phyloP scores from a whole-genome alignment of 2,888 invertebrate species.

The Tholera decimalis region DNA sequence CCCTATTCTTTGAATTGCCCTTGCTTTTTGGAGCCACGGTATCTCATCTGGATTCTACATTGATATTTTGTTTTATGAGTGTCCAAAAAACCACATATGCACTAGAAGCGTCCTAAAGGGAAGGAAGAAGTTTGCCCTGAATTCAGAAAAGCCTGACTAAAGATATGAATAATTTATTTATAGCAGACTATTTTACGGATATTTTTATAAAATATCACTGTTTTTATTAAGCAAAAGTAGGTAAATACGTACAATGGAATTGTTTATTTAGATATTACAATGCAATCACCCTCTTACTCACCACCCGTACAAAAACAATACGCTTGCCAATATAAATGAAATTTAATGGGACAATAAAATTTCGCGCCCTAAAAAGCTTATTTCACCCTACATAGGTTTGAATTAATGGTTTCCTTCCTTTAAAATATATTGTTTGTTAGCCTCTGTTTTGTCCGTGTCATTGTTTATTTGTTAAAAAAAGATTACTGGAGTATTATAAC shows the following conservation, averaged over 20 bases:
- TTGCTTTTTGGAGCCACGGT: too few relatives aligned
- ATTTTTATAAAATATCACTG: too few relatives aligned
- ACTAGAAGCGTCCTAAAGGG: too few relatives aligned
- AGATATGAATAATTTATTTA: too few relatives aligned
- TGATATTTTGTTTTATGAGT: too few relatives aligned
- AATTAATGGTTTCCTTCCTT: slow-evolving; percentile 48
- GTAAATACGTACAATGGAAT: background rate
- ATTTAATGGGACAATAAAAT: slow-evolving; percentile 61
- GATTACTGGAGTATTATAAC: too few relatives aligned
- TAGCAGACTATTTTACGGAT: too few relatives aligned
- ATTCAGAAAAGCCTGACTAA: too few relatives aligned
- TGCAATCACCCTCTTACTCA: slow-evolving; percentile 16
- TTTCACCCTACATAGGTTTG: slow-evolving; percentile 44
- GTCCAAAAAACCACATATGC: too few relatives aligned
- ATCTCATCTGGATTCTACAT: too few relatives aligned
- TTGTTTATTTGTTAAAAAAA: background rate
- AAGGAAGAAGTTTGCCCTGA: too few relatives aligned
- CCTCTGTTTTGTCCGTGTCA: slow-evolving; percentile 4
- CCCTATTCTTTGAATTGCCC: too few relatives aligned
- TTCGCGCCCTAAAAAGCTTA: slow-evolving; percentile 44
- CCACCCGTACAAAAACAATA: slow-evolving; percentile 41
- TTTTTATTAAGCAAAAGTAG: background rate
- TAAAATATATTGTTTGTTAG: slow-evolving; percentile 32
- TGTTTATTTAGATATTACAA: slow-evolving; percentile 25
- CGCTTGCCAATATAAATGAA: slow-evolving; percentile 35